Percentiles rank a stretch among this genome's conserved stretches.
Conservation (phyloP, 2,888 invertebrate genomes). For the Lithophane semibrunnea region DNA sequence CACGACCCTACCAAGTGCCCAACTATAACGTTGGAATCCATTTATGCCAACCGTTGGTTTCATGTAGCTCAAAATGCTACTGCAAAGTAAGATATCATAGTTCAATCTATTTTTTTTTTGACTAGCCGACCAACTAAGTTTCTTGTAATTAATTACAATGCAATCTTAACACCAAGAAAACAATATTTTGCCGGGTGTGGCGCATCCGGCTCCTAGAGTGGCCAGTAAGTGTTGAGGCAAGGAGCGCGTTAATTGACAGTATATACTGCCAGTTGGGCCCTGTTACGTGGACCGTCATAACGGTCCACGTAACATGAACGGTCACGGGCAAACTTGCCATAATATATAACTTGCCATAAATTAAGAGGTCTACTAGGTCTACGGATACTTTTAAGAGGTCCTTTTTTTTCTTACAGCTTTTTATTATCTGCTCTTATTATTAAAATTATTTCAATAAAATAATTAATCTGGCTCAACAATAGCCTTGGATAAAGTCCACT, state of each 20-base stretch:
- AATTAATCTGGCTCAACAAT: not conserved
- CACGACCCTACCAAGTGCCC: conserved; percentile 54
- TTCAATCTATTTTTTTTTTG: not conserved
- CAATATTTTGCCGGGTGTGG: too few relatives aligned
- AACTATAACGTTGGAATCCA: conserved; percentile 52
- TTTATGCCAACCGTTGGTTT: conserved; percentile 34
- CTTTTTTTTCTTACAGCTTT: not conserved
- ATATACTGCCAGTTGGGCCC: too few relatives aligned
- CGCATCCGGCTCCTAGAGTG: too few relatives aligned
- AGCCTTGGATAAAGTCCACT: not conserved
- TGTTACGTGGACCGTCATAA: too few relatives aligned
- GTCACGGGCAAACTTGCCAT: not conserved
- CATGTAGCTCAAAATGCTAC: conserved; percentile 27
- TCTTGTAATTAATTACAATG: too few relatives aligned
- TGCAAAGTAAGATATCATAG: conserved; percentile 59
- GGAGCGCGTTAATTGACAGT: too few relatives aligned
- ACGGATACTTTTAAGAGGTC: too few relatives aligned
- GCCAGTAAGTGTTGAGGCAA: too few relatives aligned
- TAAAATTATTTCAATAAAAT: not conserved
- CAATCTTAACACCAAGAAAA: too few relatives aligned
- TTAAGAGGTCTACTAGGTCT: too few relatives aligned
- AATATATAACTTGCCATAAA: too few relatives aligned
- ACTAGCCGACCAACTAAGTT: too few relatives aligned
- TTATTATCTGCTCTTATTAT: not conserved
- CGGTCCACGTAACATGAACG: not conserved